Percentiles rank a stretch among this genome's conserved stretches.
phyloP scores from a whole-genome alignment of 2,888 invertebrate genomes.

The Liopterus haemorrhoidalis region DNA sequence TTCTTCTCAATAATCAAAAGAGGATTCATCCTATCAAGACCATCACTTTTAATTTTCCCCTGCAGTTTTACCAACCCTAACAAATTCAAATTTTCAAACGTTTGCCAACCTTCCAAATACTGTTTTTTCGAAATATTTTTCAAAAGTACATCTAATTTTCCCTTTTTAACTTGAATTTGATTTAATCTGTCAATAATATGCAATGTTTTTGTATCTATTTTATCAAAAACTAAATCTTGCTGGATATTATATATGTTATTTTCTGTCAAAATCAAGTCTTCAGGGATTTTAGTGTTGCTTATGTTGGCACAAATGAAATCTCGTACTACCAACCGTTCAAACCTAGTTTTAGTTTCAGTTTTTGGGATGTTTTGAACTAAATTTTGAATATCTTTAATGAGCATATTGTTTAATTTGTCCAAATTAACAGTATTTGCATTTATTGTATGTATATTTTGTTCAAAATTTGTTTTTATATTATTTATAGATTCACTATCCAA shows the following conservation, averaged over 20 bases:
- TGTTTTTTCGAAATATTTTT: conserved; percentile 44
- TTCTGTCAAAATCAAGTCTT: conserved; percentile 43
- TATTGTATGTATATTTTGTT: no score
- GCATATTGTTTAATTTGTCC: no score
- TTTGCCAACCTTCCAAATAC: conserved; percentile 45
- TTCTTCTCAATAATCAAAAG: conserved; percentile 44
- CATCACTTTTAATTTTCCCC: conserved; percentile 47
- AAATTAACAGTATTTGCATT: no score
- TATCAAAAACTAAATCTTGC: conserved; percentile 46
- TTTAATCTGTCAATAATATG: conserved; percentile 46
- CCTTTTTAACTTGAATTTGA: conserved; percentile 45
- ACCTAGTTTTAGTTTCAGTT: no score
- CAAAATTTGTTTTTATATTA: conserved; percentile 29
- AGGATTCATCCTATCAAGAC: conserved; percentile 46
- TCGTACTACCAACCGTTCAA: conserved; percentile 4
- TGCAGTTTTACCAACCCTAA: conserved; percentile 45
- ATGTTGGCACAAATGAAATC: conserved; percentile 11
- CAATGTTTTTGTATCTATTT: conserved; percentile 43
- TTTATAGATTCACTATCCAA: conserved; percentile 36
- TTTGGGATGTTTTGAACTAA: no score
- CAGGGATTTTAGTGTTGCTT: conserved; percentile 32
- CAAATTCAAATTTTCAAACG: conserved; percentile 45
- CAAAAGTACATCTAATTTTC: conserved; percentile 46
- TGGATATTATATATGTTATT: conserved; percentile 44
- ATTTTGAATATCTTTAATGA: no score